Conservation (phyloP, 2,113 vertebrate species). For the Nothocercus nigrocapillus region DNA sequence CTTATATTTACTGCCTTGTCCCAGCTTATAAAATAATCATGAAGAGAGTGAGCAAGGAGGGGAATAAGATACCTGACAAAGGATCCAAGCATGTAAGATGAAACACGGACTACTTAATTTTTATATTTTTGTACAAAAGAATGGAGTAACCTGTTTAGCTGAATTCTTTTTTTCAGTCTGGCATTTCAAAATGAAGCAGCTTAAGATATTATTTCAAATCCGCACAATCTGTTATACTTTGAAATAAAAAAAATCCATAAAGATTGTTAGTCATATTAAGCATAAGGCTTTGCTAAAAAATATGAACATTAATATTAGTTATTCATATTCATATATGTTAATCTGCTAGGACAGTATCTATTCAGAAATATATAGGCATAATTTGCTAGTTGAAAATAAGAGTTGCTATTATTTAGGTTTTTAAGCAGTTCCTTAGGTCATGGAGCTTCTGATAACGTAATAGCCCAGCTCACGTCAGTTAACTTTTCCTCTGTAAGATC, state of each 20-base stretch:
- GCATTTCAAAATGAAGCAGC: conserved; percentile 48
- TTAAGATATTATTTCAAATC: not conserved
- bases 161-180: not conserved
- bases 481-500: not conserved
- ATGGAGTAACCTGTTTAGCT: not conserved
- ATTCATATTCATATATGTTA: not conserved
- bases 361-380: not conserved
- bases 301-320: not conserved
- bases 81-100: not conserved
- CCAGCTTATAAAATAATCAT: not conserved
- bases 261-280: not conserved
- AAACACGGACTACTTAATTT: not conserved
- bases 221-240: not conserved
- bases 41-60: not conserved
- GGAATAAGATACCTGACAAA: not conserved
- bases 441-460: not conserved
- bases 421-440: not conserved
- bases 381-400: not conserved
- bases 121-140: not conserved
- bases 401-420: not conserved
- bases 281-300: not conserved
- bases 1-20: not conserved
- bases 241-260: not conserved
- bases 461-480: not conserved
- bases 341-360: not conserved